Percentiles rank a stretch among this genome's conserved stretches.
Evolutionary conservation across 1,140 invertebrate species (phyloP).

Genomic region (Periplaneta americana): DNA sequence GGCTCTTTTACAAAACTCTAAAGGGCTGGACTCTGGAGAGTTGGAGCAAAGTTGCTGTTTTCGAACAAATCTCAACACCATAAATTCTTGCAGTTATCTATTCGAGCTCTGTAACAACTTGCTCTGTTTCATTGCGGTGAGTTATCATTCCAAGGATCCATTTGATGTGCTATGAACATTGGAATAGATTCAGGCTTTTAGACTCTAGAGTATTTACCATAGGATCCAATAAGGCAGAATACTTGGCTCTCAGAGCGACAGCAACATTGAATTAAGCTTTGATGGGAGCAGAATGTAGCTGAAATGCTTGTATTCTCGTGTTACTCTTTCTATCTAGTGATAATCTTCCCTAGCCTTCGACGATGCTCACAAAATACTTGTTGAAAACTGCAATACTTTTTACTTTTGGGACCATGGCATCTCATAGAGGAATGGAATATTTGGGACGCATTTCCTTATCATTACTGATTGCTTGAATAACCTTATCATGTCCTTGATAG

Average conservation of each 20-base stretch:
- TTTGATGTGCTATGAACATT: background rate
- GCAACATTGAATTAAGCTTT: background rate
- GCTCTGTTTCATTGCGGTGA: no score
- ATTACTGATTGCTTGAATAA: no score
- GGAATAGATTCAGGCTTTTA: background rate
- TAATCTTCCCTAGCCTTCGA: background rate
- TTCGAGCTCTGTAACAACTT: no score
- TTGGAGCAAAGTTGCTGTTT: no score
- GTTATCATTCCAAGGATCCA: background rate
- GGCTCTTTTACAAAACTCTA: no score
- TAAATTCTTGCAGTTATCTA: no score
- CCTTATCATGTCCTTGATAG: background rate
- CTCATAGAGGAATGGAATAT: background rate
- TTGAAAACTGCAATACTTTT: background rate
- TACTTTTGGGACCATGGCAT: background rate
- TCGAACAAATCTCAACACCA: no score
- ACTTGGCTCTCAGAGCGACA: no score
- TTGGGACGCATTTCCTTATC: background rate
- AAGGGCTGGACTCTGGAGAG: no score
- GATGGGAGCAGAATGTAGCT: no score
- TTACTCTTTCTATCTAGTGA: background rate
- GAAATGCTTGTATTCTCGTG: background rate
- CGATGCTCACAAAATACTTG: background rate
- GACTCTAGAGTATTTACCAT: no score
- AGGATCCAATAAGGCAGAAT: no score